Percentiles rank a stretch among this genome's conserved stretches.
These are phyloP conservation scores for Busseola fusca DNA, from an alignment of 2,888 invertebrate species.

Conservation along the genomic window DNA sequence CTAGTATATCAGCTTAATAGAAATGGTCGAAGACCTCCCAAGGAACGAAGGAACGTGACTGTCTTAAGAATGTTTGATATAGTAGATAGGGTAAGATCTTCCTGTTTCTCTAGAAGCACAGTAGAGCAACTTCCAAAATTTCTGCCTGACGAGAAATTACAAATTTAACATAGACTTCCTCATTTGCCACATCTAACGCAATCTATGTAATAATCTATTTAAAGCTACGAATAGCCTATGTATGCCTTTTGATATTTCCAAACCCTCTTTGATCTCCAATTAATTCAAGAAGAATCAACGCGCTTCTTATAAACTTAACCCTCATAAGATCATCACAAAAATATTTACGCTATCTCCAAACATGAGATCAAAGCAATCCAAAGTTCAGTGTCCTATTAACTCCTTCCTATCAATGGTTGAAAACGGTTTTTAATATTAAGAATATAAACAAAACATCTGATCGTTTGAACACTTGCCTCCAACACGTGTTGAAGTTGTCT, in stretches of 20 bases:
- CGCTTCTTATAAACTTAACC: slow-evolving; percentile 19
- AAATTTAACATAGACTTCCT: background rate
- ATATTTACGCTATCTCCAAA: slow-evolving; percentile 44
- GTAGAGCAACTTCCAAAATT: background rate
- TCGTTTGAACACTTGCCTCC: slow-evolving; percentile 37
- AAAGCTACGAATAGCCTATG: background rate
- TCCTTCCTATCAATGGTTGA: slow-evolving; percentile 24
- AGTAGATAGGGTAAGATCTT: too few species aligned
- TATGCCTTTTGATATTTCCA: slow-evolving; percentile 20
- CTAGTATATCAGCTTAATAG: too few species aligned
- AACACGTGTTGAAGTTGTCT: slow-evolving; percentile 57
- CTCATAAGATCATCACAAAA: slow-evolving; percentile 30
- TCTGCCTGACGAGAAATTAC: background rate
- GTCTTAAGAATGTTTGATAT: too few species aligned
- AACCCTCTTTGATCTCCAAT: slow-evolving; percentile 43
- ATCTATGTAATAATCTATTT: background rate
- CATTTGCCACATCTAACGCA: background rate
- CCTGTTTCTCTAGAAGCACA: background rate
- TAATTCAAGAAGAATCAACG: slow-evolving; percentile 17
- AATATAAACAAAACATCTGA: slow-evolving; percentile 44
- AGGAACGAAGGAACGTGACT: too few species aligned
- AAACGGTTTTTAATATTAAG: slow-evolving; percentile 39
- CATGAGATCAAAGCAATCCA: slow-evolving; percentile 48
- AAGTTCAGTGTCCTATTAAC: slow-evolving; percentile 39
- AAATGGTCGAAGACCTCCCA: too few species aligned